Evolutionary conservation across 2,797 vertebrate genomes (phyloP), one percentile per base, ranked within the genome.

Genomic region (Scarus forsteni): DNA sequence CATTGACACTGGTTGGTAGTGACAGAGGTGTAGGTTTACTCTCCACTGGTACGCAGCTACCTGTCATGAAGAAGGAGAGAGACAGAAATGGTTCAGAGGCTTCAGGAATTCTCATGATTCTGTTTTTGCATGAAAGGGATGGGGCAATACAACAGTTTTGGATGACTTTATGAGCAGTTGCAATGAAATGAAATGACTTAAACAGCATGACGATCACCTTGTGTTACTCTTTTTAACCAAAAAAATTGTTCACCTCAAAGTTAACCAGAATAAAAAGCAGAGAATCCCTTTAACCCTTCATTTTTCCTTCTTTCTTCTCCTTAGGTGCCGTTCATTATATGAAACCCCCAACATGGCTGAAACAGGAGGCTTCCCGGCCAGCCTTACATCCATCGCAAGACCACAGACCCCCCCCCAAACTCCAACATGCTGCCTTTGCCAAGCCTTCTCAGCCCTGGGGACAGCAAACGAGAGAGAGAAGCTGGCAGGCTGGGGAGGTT

Each of bases 311-410:
- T 86, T 68, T 88, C 84, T 93, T 88, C 78, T 93, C 92, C 92
- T 86, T 95, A 99, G 98, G 98, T 99, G 96, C 98, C 97, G 97
- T 99, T 98, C 96, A 99, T 98, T 96, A 98, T 99, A 95, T 99
- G 96, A 99, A 97, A 92, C 94, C 60, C 63, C 93, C 92, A 92
- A 94, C 94, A 94, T 94, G 80, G 94, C 92, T 76, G 93, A 94
- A 94, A 91, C 66, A 81, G 89, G 92, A 95, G 93, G 92, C 92
- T 92, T 93, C 78, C 87, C 39, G 42, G 77, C 80, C 56, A 62
- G 42, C 75, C 82, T 86, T 83, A 89, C 79, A 81, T 77, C 80
- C 84, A 87, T 81, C 68, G 66, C 81, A 72, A 79, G 77, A 89
- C 73, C 81, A 66, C 75, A 73, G 52, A 36, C 71, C 42, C 42